These are phyloP conservation scores for Corydoras sp. DNA, from an alignment of 2,113 vertebrate genomes.

Conservation along the genomic window DNA sequence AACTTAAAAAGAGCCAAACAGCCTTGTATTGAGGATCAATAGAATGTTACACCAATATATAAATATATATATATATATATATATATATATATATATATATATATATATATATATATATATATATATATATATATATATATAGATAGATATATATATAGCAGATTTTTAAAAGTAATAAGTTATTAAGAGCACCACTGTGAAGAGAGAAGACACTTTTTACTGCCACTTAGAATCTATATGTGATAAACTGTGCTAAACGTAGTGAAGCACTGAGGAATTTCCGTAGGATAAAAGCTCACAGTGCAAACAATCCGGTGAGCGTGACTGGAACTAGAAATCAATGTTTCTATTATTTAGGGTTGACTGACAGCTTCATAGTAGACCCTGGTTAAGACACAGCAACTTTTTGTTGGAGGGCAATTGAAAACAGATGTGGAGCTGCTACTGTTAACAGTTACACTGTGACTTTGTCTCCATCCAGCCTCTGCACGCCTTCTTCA, in stretches of 20 bases:
- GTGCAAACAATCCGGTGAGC: conserved; percentile 35
- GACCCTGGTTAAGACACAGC: conserved; percentile 51
- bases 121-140: too few species aligned
- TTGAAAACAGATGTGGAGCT: conserved; percentile 63
- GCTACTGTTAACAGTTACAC: conserved; percentile 56
- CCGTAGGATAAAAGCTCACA: conserved; percentile 18
- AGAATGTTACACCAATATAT: too few species aligned
- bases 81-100: too few species aligned
- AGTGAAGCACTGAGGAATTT: conserved; percentile 14
- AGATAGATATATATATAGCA: too few species aligned
- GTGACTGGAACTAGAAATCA: conserved; percentile 22
- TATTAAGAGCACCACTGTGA: conserved; percentile 1
- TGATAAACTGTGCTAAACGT: conserved; percentile 4
- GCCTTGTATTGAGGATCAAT: too few species aligned
- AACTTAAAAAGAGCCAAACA: too few species aligned
- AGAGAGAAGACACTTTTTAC: conserved; percentile 19
- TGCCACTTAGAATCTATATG: not conserved
- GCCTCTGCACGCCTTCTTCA: conserved; percentile 54
- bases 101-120: too few species aligned
- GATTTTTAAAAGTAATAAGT: not conserved
- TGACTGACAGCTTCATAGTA: conserved; percentile 63
- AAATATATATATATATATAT: too few species aligned
- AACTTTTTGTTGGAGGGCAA: conserved; percentile 54
- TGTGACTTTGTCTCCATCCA: conserved; percentile 56
- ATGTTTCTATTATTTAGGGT: conserved; percentile 40